Conservation (phyloP, 2,113 vertebrate species). For the Varanus komodoensis region DNA sequence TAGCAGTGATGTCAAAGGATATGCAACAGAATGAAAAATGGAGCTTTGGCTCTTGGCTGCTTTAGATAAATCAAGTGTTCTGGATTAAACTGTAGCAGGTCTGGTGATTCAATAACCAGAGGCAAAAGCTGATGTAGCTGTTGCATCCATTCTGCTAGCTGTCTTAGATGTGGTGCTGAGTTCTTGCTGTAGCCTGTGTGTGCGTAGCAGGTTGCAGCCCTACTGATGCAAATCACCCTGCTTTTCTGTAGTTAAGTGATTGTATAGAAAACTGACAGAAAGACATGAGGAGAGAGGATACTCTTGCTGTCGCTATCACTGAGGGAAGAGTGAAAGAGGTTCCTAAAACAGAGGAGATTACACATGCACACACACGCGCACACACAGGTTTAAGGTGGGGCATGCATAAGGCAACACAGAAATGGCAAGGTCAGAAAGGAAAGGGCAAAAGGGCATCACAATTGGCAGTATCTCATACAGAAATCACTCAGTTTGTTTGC, state of each 20-base stretch:
- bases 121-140: rapidly evolving
- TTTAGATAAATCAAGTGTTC: neutral
- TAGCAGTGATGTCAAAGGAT: neutral
- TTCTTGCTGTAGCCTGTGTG: neutral
- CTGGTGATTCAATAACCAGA: neutral
- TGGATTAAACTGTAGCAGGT: rapidly evolving
- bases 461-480: neutral
- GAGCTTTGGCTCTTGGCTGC: neutral
- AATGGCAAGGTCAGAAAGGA: neutral
- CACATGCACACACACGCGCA: too few relatives aligned
- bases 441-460: neutral
- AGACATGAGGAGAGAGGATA: neutral
- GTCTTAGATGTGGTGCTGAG: rapidly evolving
- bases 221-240: rapidly evolving
- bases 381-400: neutral
- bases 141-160: rapidly evolving
- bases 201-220: rapidly evolving
- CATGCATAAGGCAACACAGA: rapidly evolving
- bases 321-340: neutral
- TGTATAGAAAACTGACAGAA: neutral
- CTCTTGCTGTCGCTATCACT: neutral
- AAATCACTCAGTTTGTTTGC: constrained; percentile 31
- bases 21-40: neutral
- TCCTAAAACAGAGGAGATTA: neutral
- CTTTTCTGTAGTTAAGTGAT: rapidly evolving